Conservation (phyloP, 2,888 invertebrate species). For the Platycheirus rosarum region DNA sequence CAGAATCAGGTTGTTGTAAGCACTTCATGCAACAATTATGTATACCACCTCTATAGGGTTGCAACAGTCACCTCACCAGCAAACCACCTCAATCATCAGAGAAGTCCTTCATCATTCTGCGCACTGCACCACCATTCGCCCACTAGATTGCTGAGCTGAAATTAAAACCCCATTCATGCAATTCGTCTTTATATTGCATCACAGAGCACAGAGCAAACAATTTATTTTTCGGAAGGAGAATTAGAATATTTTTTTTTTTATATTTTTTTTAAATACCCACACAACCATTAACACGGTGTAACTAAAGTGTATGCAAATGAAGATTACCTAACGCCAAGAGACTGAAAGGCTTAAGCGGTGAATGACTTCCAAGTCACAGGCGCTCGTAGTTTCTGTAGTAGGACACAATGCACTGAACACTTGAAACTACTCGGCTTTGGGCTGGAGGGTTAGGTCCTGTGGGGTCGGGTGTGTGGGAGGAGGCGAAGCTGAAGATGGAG, state of each 20-base stretch:
- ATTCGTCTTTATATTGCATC: slow-evolving; percentile 60
- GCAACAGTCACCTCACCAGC: slow-evolving; percentile 61
- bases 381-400: slow-evolving; percentile 41
- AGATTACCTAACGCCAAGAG: slow-evolving; percentile 71
- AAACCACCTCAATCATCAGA: slow-evolving; percentile 2
- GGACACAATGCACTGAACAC: slow-evolving; percentile 58
- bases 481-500: slow-evolving; percentile 28
- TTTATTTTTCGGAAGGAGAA: slow-evolving; percentile 69
- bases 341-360: slow-evolving; percentile 73
- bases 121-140: background rate
- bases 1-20: slow-evolving; percentile 69
- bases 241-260: slow-evolving; percentile 56
- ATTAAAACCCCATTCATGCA: slow-evolving; percentile 66
- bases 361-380: slow-evolving; percentile 62
- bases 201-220: slow-evolving; percentile 60
- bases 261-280: slow-evolving; percentile 52
- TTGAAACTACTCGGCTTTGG: slow-evolving; percentile 31
- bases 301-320: slow-evolving; percentile 74
- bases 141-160: slow-evolving; percentile 28
- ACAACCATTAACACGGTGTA: slow-evolving; percentile 70
- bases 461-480: background rate
- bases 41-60: slow-evolving; percentile 45
- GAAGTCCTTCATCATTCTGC: background rate
- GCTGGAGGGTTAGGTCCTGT: slow-evolving; percentile 6
- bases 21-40: slow-evolving; percentile 72